Conservation (phyloP, 2,113 vertebrate genomes). For the Climacteris rufus region DNA sequence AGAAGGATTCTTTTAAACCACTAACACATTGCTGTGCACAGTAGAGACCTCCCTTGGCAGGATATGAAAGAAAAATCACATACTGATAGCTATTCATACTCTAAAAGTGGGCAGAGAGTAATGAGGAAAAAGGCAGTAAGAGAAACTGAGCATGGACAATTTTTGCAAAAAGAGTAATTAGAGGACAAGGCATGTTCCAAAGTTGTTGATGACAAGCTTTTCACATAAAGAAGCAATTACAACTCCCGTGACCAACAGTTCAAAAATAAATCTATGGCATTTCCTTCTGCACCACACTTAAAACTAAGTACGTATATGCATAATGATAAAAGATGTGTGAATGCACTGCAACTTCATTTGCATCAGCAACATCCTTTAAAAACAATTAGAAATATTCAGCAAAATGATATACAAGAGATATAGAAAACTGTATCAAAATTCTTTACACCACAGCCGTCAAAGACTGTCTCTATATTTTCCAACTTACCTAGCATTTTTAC, state of each 20-base stretch:
- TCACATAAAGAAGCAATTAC: background rate
- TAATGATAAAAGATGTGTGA: background rate
- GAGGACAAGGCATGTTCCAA: background rate
- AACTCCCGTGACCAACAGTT: background rate
- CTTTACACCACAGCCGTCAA: background rate
- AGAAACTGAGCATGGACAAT: background rate
- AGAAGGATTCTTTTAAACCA: conserved; percentile 15
- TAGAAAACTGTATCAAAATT: background rate
- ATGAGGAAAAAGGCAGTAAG: background rate
- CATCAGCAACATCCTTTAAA: background rate
- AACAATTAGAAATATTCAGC: background rate
- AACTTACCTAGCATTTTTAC: background rate
- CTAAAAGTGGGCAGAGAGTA: background rate
- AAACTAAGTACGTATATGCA: background rate
- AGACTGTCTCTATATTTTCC: background rate
- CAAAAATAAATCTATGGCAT: background rate
- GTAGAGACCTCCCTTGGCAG: conserved; percentile 6
- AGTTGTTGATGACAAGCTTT: background rate
- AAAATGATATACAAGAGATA: background rate
- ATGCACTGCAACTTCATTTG: background rate
- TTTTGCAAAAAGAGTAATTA: background rate
- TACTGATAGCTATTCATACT: background rate
- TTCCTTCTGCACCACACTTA: background rate
- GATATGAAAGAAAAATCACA: background rate
- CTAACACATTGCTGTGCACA: background rate